A percentile compares a stretch with the other conserved stretches of the same genome.
These are phyloP conservation scores for Petrocephalus zakoni DNA, from an alignment of 2,113 vertebrate species.

Conservation along the genomic window DNA sequence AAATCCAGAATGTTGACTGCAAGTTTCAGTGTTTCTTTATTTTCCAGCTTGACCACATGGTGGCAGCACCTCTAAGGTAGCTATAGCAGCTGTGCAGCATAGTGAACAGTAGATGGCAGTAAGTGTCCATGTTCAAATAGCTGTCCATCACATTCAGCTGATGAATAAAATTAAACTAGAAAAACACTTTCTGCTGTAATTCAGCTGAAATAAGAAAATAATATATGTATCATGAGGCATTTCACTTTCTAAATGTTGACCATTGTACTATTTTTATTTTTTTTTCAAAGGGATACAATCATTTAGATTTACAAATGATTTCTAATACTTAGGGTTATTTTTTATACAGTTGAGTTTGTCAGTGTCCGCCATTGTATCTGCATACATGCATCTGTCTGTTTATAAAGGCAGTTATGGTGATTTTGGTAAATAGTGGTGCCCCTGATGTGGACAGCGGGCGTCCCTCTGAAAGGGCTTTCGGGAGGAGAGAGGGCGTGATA, in stretches of 20 bases:
- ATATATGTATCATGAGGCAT: background rate
- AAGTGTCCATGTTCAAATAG: constrained; percentile 28
- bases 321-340: background rate
- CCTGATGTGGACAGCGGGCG: background rate
- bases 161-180: background rate
- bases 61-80: constrained; percentile 50
- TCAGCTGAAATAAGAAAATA: background rate
- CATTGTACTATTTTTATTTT: background rate
- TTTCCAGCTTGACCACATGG: constrained; percentile 45
- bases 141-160: background rate
- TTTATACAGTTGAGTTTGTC: background rate
- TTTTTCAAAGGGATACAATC: background rate
- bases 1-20: background rate
- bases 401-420: background rate
- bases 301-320: background rate
- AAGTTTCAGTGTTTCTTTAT: background rate
- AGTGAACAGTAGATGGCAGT: constrained; percentile 47
- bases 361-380: background rate
- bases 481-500: background rate
- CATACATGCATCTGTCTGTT: background rate
- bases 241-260: background rate
- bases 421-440: too few species aligned
- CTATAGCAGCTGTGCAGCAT: background rate
- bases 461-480: background rate
- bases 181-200: background rate